Percentiles rank a stretch among this genome's conserved stretches.
phyloP scores from a whole-genome alignment of 2,113 vertebrate genomes.

The Malurus elegans region DNA sequence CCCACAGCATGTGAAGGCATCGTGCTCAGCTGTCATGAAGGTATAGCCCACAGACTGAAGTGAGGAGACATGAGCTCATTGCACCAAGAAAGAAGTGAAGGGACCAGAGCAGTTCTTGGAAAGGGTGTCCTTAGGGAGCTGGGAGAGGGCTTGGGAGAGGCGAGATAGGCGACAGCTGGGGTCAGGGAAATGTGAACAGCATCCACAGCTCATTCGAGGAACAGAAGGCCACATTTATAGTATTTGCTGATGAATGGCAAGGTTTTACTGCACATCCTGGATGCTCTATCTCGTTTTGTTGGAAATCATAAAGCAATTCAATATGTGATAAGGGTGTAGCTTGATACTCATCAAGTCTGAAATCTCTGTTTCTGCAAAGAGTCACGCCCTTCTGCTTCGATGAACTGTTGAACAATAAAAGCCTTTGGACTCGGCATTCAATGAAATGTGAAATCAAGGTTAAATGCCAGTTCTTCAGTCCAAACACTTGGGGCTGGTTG shows the following conservation, averaged over 20 bases:
- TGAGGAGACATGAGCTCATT: background rate
- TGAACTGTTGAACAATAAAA: conserved; percentile 13
- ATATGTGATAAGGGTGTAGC: background rate
- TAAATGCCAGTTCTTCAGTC: background rate
- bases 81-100: background rate
- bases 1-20: background rate
- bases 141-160: background rate
- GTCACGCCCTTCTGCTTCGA: conserved; percentile 7
- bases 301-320: conserved; percentile 28
- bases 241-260: background rate
- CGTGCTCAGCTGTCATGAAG: background rate
- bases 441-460: background rate
- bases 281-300: background rate
- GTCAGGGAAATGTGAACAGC: background rate
- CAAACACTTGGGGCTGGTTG: background rate
- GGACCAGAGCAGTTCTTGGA: background rate
- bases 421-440: conserved; percentile 34
- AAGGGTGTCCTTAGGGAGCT: background rate
- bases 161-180: rapidly evolving
- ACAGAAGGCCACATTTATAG: conserved; percentile 10
- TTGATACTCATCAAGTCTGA: background rate
- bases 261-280: background rate
- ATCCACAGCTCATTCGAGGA: conserved; percentile 18
- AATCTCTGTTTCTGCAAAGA: conserved; percentile 8
- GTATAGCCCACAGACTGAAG: background rate